Percentiles rank a stretch among this genome's conserved stretches.
phyloP scores from a whole-genome alignment of 2,888 invertebrate genomes.

The Salpingus planirostris region DNA sequence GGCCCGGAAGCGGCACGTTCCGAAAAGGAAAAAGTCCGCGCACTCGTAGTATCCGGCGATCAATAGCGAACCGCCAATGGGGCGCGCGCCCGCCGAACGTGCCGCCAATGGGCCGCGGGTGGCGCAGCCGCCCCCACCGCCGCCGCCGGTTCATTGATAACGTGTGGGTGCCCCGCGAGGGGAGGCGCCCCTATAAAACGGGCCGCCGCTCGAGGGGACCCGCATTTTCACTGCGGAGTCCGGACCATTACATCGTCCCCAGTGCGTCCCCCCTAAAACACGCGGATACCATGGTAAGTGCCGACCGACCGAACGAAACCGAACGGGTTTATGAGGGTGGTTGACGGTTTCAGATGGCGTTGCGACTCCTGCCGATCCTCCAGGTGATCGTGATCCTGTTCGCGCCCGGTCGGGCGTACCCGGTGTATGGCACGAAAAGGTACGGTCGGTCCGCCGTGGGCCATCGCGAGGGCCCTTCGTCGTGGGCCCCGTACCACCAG shows the following conservation, averaged over 20 bases:
- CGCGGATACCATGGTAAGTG: no score
- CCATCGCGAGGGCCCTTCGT: constrained; percentile 6
- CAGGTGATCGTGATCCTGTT: constrained; percentile 32
- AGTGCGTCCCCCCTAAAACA: no score
- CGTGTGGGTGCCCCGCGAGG: constrained; percentile 51
- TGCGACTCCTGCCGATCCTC: constrained; percentile 28
- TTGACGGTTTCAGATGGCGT: constrained; percentile 35
- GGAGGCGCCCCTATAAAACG: constrained; percentile 36
- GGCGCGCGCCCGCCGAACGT: constrained; percentile 26
- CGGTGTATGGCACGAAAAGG: constrained; percentile 39
- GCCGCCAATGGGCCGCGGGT: constrained; percentile 30
- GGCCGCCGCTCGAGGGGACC: constrained; percentile 25
- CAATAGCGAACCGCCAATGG: constrained; percentile 36
- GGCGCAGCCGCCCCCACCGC: constrained; percentile 36
- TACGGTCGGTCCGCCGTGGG: constrained; percentile 31
- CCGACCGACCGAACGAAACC: no score
- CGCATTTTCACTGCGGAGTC: no score
- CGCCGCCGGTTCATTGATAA: constrained; percentile 56
- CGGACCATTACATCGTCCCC: no score
- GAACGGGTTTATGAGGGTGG: no score
- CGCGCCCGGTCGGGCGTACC: constrained; percentile 28
- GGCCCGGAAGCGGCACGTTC: constrained; percentile 17
- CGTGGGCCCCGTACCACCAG: constrained; percentile 31
- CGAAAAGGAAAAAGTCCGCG: constrained; percentile 22
- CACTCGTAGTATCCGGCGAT: constrained; percentile 31